A percentile compares a stretch with the other conserved stretches of the same genome.
phyloP scores from a whole-genome alignment of 2,797 vertebrate species.

The Macropodus opercularis region DNA sequence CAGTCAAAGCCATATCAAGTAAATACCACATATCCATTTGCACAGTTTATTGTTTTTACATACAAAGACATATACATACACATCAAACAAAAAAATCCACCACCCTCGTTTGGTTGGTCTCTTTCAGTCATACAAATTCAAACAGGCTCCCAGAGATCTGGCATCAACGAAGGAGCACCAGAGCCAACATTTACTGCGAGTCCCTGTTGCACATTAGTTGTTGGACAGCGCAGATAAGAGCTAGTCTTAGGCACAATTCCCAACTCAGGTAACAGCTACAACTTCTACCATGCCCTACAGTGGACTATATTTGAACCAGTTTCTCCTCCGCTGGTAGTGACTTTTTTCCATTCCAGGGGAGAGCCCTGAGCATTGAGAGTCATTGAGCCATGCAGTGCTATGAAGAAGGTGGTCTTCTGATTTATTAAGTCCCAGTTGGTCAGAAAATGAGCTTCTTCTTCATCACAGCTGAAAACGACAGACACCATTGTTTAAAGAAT shows the following conservation, averaged over 20 bases:
- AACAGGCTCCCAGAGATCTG: conserved; percentile 43
- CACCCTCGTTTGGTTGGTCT: conserved; percentile 27
- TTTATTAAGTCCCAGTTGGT: conserved; percentile 37
- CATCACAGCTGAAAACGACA: conserved; percentile 77
- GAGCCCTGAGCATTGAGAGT: conserved; percentile 38
- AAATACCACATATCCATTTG: conserved; percentile 10
- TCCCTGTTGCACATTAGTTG: conserved; percentile 17
- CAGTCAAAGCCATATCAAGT: neutral
- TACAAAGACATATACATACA: conserved; percentile 64
- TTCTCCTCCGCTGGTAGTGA: conserved; percentile 1
- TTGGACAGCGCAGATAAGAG: conserved; percentile 36
- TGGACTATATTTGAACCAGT: conserved; percentile 2
- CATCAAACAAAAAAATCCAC: conserved; percentile 48
- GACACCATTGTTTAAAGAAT: conserved; percentile 7
- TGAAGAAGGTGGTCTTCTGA: conserved; percentile 22
- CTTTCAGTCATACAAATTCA: conserved; percentile 58
- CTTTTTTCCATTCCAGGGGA: conserved; percentile 29
- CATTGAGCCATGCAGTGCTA: conserved; percentile 8
- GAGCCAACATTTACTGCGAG: conserved; percentile 31
- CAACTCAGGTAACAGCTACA: conserved; percentile 17
- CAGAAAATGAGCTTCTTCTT: conserved; percentile 85
- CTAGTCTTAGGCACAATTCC: conserved; percentile 14
- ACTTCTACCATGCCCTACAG: conserved; percentile 42
- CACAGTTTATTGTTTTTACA: conserved; percentile 72
- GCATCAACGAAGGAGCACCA: conserved; percentile 45